A percentile compares a stretch with the other conserved stretches of the same genome.
Conservation (phyloP, 2,797 vertebrate species). For the Schizothorax lantsangensis region DNA sequence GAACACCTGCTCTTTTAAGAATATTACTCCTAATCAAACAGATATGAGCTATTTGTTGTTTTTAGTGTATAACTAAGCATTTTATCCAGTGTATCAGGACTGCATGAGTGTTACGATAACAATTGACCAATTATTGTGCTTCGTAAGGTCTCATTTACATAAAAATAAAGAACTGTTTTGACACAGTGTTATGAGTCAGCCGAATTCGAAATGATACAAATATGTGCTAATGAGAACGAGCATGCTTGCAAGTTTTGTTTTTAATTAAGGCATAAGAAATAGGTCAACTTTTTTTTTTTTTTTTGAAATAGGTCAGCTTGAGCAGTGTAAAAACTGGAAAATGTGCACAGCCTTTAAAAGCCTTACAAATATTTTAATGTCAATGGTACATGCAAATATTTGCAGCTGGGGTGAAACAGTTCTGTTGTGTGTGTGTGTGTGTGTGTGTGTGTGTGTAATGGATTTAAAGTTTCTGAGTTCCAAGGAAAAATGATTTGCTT, state of each 20-base stretch:
- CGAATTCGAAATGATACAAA: constrained; percentile 15
- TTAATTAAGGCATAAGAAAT: not conserved
- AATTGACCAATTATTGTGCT: not conserved
- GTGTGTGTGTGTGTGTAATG: not conserved
- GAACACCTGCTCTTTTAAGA: constrained; percentile 27
- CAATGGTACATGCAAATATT: constrained; percentile 13
- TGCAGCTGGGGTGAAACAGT: not conserved
- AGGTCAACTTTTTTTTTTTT: not conserved
- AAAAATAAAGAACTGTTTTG: not conserved
- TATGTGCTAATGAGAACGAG: constrained; percentile 3
- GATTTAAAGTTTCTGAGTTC: not conserved
- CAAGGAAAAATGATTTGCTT: not conserved
- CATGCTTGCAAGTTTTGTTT: constrained; percentile 12
- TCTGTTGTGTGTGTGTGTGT: not conserved
- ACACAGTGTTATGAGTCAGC: constrained; percentile 24
- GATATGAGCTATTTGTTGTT: not conserved
- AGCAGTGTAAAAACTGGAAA: not conserved
- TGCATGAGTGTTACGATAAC: not conserved
- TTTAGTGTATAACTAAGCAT: not conserved
- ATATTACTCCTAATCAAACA: constrained; percentile 5
- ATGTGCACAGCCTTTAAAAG: not conserved
- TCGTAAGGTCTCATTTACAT: constrained; percentile 4
- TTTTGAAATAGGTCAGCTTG: not conserved
- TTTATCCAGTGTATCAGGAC: not conserved
- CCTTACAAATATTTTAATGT: not conserved